Base-by-base conservation (phyloP, 1,140 invertebrate genomes). In the Caenorhabditis remanei region DNA sequence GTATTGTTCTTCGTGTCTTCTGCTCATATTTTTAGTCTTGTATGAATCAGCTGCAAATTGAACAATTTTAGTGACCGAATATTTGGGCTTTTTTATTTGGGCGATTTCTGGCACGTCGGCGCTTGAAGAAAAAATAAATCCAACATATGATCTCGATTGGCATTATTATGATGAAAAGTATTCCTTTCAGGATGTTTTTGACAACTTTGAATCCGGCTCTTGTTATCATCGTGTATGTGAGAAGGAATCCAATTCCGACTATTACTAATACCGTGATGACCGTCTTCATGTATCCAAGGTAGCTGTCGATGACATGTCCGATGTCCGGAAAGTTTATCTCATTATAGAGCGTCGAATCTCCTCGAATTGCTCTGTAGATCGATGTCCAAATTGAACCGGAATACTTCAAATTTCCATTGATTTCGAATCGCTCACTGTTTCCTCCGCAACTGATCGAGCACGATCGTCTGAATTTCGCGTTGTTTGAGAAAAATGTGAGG, bases 91-190 rank as follows among this genome's bases (percentile, higher is more conserved):
- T n/a, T n/a, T n/a, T n/a, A n/a, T 65, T 65, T 24, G n/a, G 21
- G 9, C 61, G 61, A 24, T 65, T 65, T 65, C 61, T 24, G 4
- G 61, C 32, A 6, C n/a, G 61, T 32, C 61, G 21, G 24, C 61
- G 61, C 24, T 32, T 24, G 5, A 24, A n/a, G 61, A 65, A 65
- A 65, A 65, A 65, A 65, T 65, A 65, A 7, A 65, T 24, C n/a
- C 24, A 65, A 5, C n/a, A 24, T 19, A 40, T 7, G 3, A 19
- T 19, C 5, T 24, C 4, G 32, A 65, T 32, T 5, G 61, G 61
- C 3, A 16, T 32, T 32, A 16, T 13, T 5, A 65, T 5, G 24
- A 65, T 65, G 21, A 32, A 32, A 7, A 24, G 7, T 6, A 41
- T 65, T 65, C n/a, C n/a, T 65, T 41, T 65, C 7, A 65, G 7